Evolutionary conservation across 2,888 invertebrate species (phyloP).

Genomic region (Drosophila pseudotakahashii): DNA sequence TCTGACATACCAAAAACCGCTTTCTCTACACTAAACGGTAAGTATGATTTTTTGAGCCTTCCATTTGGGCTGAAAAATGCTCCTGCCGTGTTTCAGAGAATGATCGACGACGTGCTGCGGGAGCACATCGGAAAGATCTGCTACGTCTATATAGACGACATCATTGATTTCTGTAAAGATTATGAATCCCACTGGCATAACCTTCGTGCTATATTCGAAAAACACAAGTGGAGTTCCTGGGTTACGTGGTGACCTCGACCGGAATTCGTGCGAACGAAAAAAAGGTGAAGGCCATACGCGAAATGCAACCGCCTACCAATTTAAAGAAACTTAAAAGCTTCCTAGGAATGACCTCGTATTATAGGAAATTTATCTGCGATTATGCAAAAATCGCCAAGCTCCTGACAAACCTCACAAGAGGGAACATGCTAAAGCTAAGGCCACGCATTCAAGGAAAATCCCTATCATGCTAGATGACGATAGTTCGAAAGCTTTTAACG

Average conservation of each 20-base stretch:
- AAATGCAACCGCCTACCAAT: no score
- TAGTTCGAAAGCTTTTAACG: constrained; percentile 16
- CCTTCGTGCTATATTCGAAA: no score
- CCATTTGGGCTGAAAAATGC: not conserved
- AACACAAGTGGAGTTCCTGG: no score
- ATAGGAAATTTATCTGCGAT: constrained; percentile 41
- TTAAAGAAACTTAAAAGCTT: no score
- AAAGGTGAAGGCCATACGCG: no score
- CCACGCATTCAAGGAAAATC: constrained; percentile 32
- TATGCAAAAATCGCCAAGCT: constrained; percentile 44
- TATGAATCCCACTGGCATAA: no score
- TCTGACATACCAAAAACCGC: no score
- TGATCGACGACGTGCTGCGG: not conserved
- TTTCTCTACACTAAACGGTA: not conserved
- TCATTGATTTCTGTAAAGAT: no score
- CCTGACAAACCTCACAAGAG: constrained; percentile 44
- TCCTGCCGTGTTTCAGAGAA: not conserved
- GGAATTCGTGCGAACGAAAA: no score
- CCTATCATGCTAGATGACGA: constrained; percentile 20
- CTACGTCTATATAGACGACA: no score
- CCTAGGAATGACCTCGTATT: constrained; percentile 36
- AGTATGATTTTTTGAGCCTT: not conserved
- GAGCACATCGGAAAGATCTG: no score
- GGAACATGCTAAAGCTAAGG: constrained; percentile 27
- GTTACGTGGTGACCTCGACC: no score